phyloP scores from a whole-genome alignment of 2,888 invertebrate genomes.

The Caenorhabditis sp. region DNA sequence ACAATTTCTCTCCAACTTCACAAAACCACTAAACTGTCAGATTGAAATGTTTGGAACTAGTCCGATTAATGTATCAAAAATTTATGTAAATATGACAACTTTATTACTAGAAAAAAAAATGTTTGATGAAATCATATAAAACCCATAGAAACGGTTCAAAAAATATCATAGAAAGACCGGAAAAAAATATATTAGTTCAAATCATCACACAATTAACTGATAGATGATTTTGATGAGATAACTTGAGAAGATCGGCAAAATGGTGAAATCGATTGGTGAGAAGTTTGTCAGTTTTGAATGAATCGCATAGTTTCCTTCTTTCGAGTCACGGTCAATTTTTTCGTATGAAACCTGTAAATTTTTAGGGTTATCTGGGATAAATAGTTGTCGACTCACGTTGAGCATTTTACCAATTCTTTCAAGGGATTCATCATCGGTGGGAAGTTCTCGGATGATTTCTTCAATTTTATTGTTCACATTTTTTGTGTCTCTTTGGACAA shows the following conservation, averaged over 20 bases:
- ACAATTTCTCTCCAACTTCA: neutral
- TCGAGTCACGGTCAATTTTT: constrained; percentile 15
- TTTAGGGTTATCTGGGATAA: no score
- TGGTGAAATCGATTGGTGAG: neutral
- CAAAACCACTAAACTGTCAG: neutral
- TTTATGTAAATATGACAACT: neutral
- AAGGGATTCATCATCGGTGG: constrained; percentile 36
- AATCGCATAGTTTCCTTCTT: constrained; percentile 22
- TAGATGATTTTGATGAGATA: neutral
- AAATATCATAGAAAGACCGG: neutral
- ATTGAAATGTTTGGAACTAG: neutral
- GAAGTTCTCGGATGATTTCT: constrained; percentile 36
- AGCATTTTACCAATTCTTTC: constrained; percentile 39
- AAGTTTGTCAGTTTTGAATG: constrained; percentile 12
- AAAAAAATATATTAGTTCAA: neutral
- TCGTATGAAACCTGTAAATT: constrained; percentile 43
- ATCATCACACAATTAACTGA: neutral
- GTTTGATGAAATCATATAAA: neutral
- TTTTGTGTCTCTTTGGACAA: constrained; percentile 38
- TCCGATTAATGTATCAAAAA: neutral
- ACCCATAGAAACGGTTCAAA: neutral
- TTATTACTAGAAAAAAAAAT: neutral
- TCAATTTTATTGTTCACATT: constrained; percentile 14
- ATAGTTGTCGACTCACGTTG: constrained; percentile 27
- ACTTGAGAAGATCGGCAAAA: neutral